Conservation (phyloP, 2,797 vertebrate species). For the Crocidura indochinensis region DNA sequence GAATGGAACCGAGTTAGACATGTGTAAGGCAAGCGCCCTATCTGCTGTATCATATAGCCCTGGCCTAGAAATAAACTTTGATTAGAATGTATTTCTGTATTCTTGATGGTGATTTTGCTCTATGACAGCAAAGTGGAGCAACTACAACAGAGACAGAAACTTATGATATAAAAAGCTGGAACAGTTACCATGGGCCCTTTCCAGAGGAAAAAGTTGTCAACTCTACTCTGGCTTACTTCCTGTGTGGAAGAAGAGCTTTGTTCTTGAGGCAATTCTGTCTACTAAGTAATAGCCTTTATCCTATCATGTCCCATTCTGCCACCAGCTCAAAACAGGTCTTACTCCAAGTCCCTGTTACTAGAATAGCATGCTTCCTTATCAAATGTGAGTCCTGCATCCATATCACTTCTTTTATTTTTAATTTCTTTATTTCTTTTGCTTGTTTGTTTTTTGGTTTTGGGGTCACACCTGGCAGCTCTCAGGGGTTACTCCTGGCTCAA, state of each 20-base stretch:
- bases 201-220: neutral
- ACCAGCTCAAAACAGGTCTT: neutral
- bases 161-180: neutral
- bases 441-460: no score
- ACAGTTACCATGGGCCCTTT: slow-evolving; percentile 29
- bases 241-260: slow-evolving; percentile 24
- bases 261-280: neutral
- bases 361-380: neutral
- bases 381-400: neutral
- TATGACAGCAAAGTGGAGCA: neutral
- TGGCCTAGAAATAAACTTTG: slow-evolving; percentile 56
- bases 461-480: no score
- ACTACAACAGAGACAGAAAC: neutral
- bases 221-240: neutral
- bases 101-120: slow-evolving; percentile 28
- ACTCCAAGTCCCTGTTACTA: neutral
- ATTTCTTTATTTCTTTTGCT: no score
- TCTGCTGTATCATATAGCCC: no score
- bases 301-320: no score
- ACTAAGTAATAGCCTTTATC: neutral
- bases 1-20: no score
- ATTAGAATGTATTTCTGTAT: slow-evolving; percentile 18
- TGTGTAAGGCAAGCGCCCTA: no score
- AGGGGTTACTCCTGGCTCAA: no score
- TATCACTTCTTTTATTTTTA: slow-evolving; percentile 3